Base-by-base conservation (phyloP, 2,113 vertebrate genomes). In the Periophthalmodon schlosseri region DNA sequence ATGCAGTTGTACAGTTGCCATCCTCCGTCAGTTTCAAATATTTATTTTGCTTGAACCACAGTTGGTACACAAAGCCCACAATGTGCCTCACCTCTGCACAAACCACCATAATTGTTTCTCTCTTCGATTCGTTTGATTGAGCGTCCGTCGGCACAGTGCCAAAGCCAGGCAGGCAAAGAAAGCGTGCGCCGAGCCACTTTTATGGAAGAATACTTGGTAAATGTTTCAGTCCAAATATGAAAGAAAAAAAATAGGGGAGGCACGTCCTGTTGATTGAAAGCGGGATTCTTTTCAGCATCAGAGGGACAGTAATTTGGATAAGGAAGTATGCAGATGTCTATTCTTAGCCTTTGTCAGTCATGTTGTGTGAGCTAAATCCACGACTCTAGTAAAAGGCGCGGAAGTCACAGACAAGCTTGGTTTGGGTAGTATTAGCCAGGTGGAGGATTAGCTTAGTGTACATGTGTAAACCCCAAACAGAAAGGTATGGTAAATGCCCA, bases 1-100 rank as follows among this genome's bases (percentile, higher is more conserved):
- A 76, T 75, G 56, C 68, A 49, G 66, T 72, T 47, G 56, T 75
- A 44, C 72, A 74, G 50, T 61, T 44, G 23, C 70, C 77, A 8
- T 75, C 76, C 72, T 44, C 65, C 52, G 10, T 67, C 68, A 21
- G 14, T 77, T 24, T 86, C 73, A 79, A 83, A 85, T 84, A 24
- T 57, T 9, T 15, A 28, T 60, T 28, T 60, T 15, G 28, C 78
- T 69, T 15, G 11, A 66, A 77, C 66, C 82, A 81, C 85, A 90
- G 79, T 86, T 89, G 84, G 75, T 34, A 4, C 36, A 72, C 77
- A 78, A 72, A 81, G 78, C 80, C 70, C 66, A 86, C 75, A 89
- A 86, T 80, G 79, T 80, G 79, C 82, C 78, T 89, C 86, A 87
- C 84, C 80, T 77, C 65, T 73, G 76, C 86, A 88, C 79, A 75